Conservation (phyloP, 2,888 invertebrate species). For the Pimpla rufipes region DNA sequence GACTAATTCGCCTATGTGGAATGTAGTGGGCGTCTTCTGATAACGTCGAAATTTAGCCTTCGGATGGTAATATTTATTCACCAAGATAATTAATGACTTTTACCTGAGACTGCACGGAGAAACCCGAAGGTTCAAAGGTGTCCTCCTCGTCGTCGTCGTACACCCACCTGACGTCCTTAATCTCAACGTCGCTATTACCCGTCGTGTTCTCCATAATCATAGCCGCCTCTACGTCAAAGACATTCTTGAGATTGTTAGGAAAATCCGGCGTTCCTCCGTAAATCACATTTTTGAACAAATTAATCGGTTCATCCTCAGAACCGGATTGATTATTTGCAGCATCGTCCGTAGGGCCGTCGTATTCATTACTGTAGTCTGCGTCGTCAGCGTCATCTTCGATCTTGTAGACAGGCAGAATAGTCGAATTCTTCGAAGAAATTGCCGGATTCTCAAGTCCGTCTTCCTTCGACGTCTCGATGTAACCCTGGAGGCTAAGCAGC, state of each 20-base stretch:
- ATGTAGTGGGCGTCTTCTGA: not conserved
- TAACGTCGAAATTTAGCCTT: not conserved
- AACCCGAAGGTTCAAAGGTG: conserved; percentile 2
- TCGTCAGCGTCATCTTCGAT: conserved; percentile 19
- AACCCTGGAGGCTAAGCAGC: conserved; percentile 60
- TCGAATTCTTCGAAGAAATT: conserved; percentile 20
- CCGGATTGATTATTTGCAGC: not conserved
- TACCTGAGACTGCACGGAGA: conserved; percentile 33
- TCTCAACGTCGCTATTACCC: conserved; percentile 22
- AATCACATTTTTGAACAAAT: conserved; percentile 49
- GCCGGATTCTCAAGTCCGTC: not conserved
- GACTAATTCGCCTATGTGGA: not conserved
- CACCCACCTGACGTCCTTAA: conserved; percentile 53
- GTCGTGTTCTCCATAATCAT: conserved; percentile 41
- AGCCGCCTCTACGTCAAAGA: conserved; percentile 40
- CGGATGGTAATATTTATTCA: not conserved
- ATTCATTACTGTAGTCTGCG: conserved; percentile 23
- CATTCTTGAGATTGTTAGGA: conserved; percentile 47
- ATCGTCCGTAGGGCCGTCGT: not conserved
- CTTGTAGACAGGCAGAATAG: conserved; percentile 50
- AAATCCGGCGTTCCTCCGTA: conserved; percentile 47
- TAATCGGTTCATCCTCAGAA: conserved; percentile 5
- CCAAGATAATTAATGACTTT: not conserved
- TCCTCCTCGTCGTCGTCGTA: conserved; percentile 47
- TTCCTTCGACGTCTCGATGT: conserved; percentile 48